phyloP scores from a whole-genome alignment of 2,888 invertebrate genomes.

The Mantis religiosa region DNA sequence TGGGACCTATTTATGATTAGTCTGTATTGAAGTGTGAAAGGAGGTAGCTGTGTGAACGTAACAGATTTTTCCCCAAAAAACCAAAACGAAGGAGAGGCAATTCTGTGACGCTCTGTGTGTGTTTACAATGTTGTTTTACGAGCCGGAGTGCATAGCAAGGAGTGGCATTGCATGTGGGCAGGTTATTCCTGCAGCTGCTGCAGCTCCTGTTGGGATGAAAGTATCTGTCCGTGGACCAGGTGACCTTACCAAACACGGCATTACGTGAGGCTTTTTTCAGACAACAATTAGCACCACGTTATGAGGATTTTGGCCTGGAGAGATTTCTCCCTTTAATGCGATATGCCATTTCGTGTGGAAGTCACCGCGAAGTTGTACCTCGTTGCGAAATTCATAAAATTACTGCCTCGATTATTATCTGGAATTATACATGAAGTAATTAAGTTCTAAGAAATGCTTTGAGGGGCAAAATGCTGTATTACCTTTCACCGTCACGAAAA shows the following conservation, averaged over 20 bases:
- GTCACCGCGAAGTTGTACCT: neutral
- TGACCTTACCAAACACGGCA: neutral
- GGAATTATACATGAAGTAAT: neutral
- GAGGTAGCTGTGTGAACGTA: too few species aligned
- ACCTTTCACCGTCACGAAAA: neutral
- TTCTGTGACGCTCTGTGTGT: too few species aligned
- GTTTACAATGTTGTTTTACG: too few species aligned
- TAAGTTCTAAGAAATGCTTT: neutral
- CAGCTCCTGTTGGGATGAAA: neutral
- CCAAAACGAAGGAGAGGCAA: too few species aligned
- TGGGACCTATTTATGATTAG: too few species aligned
- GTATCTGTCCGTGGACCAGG: neutral
- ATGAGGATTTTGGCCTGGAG: neutral
- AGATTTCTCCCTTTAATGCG: neutral
- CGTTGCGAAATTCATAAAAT: neutral
- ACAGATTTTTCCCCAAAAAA: too few species aligned
- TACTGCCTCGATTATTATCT: neutral
- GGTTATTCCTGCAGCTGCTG: neutral
- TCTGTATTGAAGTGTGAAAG: too few species aligned
- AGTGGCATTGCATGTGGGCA: neutral
- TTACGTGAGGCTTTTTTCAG: neutral
- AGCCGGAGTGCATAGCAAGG: too few species aligned
- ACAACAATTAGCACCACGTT: neutral
- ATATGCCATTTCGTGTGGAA: neutral
- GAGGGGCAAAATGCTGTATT: neutral